phyloP scores from a whole-genome alignment of 2,888 invertebrate genomes.

The Trissolcus brochymenae region DNA sequence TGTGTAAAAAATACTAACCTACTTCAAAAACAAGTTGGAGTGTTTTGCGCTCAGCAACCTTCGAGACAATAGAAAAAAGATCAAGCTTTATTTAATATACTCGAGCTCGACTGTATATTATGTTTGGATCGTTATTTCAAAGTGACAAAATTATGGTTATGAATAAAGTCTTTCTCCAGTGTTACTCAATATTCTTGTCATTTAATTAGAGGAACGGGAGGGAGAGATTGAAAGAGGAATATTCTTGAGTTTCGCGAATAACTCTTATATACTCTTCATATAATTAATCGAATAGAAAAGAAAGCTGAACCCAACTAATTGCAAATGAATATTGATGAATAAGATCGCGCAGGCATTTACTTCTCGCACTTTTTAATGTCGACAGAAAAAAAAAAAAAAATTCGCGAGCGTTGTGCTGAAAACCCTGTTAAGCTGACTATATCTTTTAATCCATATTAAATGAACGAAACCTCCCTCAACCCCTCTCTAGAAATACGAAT shows the following conservation, averaged over 20 bases:
- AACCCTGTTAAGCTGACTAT: conserved; percentile 17
- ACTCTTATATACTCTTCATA: too few relatives aligned
- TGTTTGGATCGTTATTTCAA: conserved; percentile 34
- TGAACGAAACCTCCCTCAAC: conserved; percentile 7
- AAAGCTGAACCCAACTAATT: too few relatives aligned
- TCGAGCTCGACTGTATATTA: conserved; percentile 19
- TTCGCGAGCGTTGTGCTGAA: background rate
- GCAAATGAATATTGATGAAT: too few relatives aligned
- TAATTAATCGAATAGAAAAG: background rate
- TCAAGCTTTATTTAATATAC: background rate
- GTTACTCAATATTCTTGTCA: background rate
- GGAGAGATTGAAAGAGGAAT: too few relatives aligned
- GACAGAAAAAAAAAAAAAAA: background rate
- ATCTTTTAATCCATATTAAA: conserved; percentile 23
- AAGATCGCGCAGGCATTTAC: too few relatives aligned
- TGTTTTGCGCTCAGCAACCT: background rate
- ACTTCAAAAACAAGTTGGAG: too few relatives aligned
- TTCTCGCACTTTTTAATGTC: background rate
- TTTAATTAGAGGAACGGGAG: background rate
- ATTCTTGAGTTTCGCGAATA: too few relatives aligned
- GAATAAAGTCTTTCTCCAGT: background rate
- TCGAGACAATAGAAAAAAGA: conserved; percentile 16
- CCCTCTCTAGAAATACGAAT: conserved; percentile 9
- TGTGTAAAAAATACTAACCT: too few relatives aligned
- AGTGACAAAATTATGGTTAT: conserved; percentile 17